Base-by-base conservation (phyloP, 2,888 invertebrate species). In the Cremastinae sp. region DNA sequence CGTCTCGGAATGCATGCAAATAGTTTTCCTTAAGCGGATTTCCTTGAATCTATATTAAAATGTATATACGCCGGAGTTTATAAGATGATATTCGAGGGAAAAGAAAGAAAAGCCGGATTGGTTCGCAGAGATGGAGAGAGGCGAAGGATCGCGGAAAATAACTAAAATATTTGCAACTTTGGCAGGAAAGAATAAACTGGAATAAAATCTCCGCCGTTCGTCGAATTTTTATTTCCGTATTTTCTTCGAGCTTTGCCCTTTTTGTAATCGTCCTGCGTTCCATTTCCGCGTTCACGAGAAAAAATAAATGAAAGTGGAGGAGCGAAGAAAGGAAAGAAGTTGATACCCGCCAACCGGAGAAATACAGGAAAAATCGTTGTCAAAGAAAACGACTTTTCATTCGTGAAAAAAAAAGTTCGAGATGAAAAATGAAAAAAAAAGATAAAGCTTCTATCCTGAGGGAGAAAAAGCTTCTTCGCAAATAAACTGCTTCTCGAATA, bases 381-480 rank as follows among this genome's bases (percentile, higher is more conserved):
- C 49, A 43, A 37, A 56, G 39, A 47, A 37, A 58, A 59, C 66
- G 35, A 16, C 14, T 59, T 12, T 59, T 8, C 56, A 10, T 22
- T 39, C 10, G 55, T 12, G 35, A 18, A 61, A 41, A 61, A 70
- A 53, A 14, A 45, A 45, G n/a, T 14, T 12, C 1, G 12, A 43
- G 28, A 61, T 28, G 16, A 56, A 20, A 41, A 16, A 20, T 8
- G 16, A 10, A 56, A 18, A 8, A 61, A 64, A 64, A 66, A 59
- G 65, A 66, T 61, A 66, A 62, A 71, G 68, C 58, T 68, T 49
- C 41, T 58, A 18, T 47, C 56, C 37, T 16, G 39, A 22, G 22
- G 20, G 22, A 22, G 37, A 39, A 73, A 73, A 68, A 68, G 58
- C 68, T 49, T 16, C 49, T 5, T 35, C 18, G 12, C 10, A 35